Evolutionary conservation across 2,797 vertebrate species (phyloP).

Genomic region (Clarias platycephalus): DNA sequence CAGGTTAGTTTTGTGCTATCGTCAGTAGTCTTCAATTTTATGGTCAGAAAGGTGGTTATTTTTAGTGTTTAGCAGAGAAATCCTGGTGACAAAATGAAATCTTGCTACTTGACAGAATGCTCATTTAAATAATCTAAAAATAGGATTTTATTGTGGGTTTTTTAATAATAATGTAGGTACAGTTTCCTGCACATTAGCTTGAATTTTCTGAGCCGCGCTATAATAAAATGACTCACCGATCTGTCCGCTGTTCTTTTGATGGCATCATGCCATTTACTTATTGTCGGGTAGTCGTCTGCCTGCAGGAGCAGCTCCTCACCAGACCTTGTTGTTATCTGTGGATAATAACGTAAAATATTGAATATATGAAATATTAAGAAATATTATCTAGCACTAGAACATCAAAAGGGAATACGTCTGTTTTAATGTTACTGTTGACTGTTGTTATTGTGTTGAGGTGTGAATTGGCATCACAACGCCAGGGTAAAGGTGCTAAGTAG

Average conservation of each 20-base stretch:
- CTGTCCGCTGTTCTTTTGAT: conserved; percentile 84
- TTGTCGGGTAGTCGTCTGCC: conserved; percentile 81
- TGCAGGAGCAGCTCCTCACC: conserved; percentile 91
- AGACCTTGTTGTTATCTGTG: conserved; percentile 85
- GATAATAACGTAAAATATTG: background rate
- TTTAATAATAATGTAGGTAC: background rate
- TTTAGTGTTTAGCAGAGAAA: no score
- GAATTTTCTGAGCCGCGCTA: background rate
- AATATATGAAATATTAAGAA: background rate
- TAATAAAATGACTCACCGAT: conserved; percentile 78
- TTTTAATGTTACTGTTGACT: background rate
- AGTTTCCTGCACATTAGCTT: background rate
- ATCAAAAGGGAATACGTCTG: background rate
- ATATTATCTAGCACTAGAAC: background rate
- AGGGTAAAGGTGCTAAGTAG: background rate
- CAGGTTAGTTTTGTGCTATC: no score
- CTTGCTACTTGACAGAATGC: no score
- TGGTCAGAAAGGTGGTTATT: no score
- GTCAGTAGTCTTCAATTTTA: no score
- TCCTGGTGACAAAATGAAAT: no score
- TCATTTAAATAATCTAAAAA: no score
- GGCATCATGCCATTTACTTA: conserved; percentile 86
- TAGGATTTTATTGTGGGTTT: no score
- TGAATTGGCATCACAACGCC: background rate
- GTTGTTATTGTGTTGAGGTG: background rate